Percentiles rank a stretch among this genome's conserved stretches.
Conservation (phyloP, 2,113 vertebrate species). For the Astur gentilis region DNA sequence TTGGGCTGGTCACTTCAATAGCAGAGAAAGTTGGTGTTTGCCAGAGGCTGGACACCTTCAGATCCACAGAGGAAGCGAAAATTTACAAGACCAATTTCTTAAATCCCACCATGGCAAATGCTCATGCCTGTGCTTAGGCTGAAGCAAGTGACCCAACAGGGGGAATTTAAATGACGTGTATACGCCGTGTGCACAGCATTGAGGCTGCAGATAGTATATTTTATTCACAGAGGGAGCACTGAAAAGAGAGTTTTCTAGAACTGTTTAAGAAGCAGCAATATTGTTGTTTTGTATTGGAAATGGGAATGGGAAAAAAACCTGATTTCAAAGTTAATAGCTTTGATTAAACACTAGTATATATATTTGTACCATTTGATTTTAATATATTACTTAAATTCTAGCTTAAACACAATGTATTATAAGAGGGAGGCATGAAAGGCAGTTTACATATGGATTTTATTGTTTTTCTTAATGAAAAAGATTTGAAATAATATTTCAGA, state of each 20-base stretch:
- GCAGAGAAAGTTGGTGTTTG: neutral
- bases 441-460: neutral
- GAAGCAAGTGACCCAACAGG: neutral
- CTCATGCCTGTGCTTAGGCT: neutral
- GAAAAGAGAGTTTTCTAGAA: neutral
- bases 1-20: neutral
- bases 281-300: neutral
- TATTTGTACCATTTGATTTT: neutral
- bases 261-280: neutral
- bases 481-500: neutral
- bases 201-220: neutral
- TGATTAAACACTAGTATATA: neutral
- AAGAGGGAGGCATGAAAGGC: neutral
- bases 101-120: neutral
- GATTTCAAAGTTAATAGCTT: neutral
- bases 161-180: neutral
- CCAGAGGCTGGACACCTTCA: neutral
- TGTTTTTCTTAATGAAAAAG: neutral
- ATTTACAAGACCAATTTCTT: neutral
- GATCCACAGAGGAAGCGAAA: neutral
- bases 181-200: fast-evolving
- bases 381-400: neutral
- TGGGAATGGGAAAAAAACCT: neutral
- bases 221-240: neutral
- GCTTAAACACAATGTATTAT: neutral